Evolutionary conservation across 1,140 invertebrate species (phyloP).

Genomic region (Calephelis virginiensis): DNA sequence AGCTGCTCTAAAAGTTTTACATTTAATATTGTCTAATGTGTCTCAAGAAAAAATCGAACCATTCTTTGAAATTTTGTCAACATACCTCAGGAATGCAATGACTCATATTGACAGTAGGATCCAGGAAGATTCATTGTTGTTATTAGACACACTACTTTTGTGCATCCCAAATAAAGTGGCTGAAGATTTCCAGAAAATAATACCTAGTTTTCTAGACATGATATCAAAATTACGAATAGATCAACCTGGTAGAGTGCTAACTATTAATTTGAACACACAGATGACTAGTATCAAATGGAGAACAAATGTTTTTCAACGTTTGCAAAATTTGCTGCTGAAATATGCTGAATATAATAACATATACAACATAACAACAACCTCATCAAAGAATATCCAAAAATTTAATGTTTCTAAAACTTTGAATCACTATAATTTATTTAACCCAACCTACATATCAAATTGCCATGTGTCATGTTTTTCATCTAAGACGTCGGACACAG

Average conservation of each 20-base stretch:
- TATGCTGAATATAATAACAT: conserved; percentile 52
- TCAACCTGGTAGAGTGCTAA: conserved; percentile 81
- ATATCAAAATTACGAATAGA: conserved; percentile 85
- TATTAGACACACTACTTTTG: conserved; percentile 85
- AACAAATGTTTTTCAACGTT: conserved; percentile 83
- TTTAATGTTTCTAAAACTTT: conserved; percentile 39
- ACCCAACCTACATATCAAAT: conserved; percentile 45
- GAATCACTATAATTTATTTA: conserved; percentile 52
- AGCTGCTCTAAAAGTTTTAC: conserved; percentile 84
- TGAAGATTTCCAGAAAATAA: conserved; percentile 82
- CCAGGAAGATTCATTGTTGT: conserved; percentile 88
- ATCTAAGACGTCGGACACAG: conserved; percentile 46
- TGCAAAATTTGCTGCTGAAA: conserved; percentile 80
- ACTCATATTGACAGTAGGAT: conserved; percentile 89
- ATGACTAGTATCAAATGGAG: conserved; percentile 86
- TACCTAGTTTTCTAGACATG: conserved; percentile 88
- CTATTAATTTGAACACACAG: conserved; percentile 82
- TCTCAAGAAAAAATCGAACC: conserved; percentile 77
- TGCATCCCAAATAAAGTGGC: conserved; percentile 81
- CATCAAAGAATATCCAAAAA: conserved; percentile 29
- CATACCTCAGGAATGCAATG: conserved; percentile 91
- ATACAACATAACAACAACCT: conserved; percentile 27
- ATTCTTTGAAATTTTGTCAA: conserved; percentile 86
- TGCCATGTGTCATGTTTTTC: conserved; percentile 59
- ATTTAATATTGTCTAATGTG: conserved; percentile 81